Conservation (phyloP, 2,113 vertebrate genomes). For the Spea multiplicata region DNA sequence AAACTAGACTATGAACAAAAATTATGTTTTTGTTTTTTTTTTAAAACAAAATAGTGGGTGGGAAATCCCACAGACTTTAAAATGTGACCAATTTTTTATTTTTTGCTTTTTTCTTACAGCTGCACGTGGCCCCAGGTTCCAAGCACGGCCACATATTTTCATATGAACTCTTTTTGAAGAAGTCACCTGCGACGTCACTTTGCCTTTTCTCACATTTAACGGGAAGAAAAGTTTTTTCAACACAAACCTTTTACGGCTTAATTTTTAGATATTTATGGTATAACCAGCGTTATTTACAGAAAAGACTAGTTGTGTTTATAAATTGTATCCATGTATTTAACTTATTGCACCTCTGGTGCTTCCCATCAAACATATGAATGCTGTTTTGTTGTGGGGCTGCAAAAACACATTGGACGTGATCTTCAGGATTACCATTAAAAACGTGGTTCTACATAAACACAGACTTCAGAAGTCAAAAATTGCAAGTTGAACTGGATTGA, state of each 20-base stretch:
- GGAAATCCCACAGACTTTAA: too few species aligned
- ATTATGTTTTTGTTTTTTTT: too few species aligned
- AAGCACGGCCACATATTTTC: slow-evolving; percentile 51
- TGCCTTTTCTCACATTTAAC: slow-evolving; percentile 49
- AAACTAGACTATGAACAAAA: too few species aligned
- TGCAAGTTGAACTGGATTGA: too few species aligned
- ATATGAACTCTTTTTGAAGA: slow-evolving; percentile 59
- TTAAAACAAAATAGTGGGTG: too few species aligned
- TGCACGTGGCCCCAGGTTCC: slow-evolving; percentile 49
- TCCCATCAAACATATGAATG: too few species aligned
- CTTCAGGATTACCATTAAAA: too few species aligned
- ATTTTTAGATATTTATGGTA: slow-evolving; percentile 11
- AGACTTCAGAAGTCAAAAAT: too few species aligned
- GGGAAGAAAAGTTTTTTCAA: slow-evolving; percentile 56
- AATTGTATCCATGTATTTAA: background rate
- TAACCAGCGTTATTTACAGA: background rate
- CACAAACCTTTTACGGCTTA: slow-evolving; percentile 14
- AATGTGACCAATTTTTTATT: background rate
- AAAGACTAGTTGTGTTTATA: background rate
- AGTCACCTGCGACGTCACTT: background rate
- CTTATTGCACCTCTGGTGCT: slow-evolving; percentile 4
- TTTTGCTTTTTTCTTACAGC: slow-evolving; percentile 50
- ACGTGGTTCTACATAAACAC: too few species aligned
- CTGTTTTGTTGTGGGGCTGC: too few species aligned
- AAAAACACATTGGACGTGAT: too few species aligned